A percentile compares a stretch with the other conserved stretches of the same genome.
Evolutionary conservation across 1,140 invertebrate genomes (phyloP).

Genomic region (Nebria ingens): DNA sequence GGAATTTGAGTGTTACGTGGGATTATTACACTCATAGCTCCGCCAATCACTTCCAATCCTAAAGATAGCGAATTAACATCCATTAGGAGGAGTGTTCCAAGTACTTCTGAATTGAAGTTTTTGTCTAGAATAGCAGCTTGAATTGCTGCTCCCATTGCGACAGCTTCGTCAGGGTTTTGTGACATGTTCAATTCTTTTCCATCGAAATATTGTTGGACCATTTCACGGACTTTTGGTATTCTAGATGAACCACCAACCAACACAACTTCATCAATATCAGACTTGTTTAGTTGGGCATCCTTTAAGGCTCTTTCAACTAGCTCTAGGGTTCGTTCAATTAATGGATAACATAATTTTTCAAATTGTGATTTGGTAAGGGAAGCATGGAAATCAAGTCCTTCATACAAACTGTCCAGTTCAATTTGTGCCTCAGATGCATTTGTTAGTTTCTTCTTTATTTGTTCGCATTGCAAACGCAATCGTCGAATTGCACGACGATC

Average conservation of each 20-base stretch:
- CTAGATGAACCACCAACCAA: slow-evolving; percentile 50
- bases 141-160: slow-evolving; percentile 63
- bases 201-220: slow-evolving; percentile 40
- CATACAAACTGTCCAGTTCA: slow-evolving; percentile 59
- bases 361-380: slow-evolving; percentile 60
- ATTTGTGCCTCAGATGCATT: slow-evolving; percentile 53
- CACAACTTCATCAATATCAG: slow-evolving; percentile 41
- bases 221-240: slow-evolving; percentile 53
- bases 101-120: slow-evolving; percentile 37
- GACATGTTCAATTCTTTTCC: slow-evolving; percentile 58
- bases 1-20: slow-evolving; percentile 49
- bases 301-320: slow-evolving; percentile 48
- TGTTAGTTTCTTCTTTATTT: slow-evolving; percentile 26
- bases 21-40: slow-evolving; percentile 36
- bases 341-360: slow-evolving; percentile 59
- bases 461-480: no score
- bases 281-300: slow-evolving; percentile 43
- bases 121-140: slow-evolving; percentile 53
- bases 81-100: slow-evolving; percentile 49
- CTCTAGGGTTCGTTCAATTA: slow-evolving; percentile 41
- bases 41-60: slow-evolving; percentile 38
- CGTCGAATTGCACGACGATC: no score
- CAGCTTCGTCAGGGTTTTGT: slow-evolving; percentile 61
- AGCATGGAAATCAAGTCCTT: slow-evolving; percentile 66
- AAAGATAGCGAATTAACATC: slow-evolving; percentile 40